Base-by-base conservation (phyloP, 2,113 vertebrate genomes). In the Illadopsis cleaveri region DNA sequence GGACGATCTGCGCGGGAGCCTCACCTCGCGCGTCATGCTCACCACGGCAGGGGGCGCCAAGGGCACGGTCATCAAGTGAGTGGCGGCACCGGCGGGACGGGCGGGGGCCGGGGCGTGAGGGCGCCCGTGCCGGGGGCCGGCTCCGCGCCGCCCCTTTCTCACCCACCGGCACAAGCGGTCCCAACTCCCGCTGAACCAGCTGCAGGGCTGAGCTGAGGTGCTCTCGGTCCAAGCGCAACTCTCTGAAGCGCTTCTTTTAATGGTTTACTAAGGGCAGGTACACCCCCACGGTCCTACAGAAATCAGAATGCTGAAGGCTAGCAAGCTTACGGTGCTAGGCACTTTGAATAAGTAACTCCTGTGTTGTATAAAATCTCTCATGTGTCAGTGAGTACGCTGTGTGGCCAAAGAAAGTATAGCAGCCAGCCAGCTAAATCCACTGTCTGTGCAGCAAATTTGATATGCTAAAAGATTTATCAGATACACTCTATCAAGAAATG, bases 41-140 rank as follows among this genome's bases (percentile, higher is more conserved):
- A 99, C 99, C 7, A 98, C 99, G 96, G 99, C 99, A 98, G 99
- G 99, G 97, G 99, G 99, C 98, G 94, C 98, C 97, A 99, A 99
- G 98, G 99, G 99, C 92, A 99, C 99, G 5, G 98, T 98, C 93
- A 99, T 99, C 98, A 99, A 99, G 99, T 99, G 98, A 98, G 99
- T 94, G 19, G 6, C 28, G 69, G 8, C 31, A 1, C 11, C 6
- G 31, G 14, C 9, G 9, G 5, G 12, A 4, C 0, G 14, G 44
- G 11, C 11, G 0, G 13, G 8, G 17, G 9, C 45, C 45, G 45
- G 45, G 44, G 18, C 19, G 19, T 8, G 44, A 47, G 21, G 48
- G 44, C 44, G 19, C 8, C 50, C 15, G 45, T 17, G 10, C 50
- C 25, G 51, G 53, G 15, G 44, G 10, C 11, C 45, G 20, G 45